Conservation (phyloP, 2,888 invertebrate species). For the Marasmarcha lunaedactyla region DNA sequence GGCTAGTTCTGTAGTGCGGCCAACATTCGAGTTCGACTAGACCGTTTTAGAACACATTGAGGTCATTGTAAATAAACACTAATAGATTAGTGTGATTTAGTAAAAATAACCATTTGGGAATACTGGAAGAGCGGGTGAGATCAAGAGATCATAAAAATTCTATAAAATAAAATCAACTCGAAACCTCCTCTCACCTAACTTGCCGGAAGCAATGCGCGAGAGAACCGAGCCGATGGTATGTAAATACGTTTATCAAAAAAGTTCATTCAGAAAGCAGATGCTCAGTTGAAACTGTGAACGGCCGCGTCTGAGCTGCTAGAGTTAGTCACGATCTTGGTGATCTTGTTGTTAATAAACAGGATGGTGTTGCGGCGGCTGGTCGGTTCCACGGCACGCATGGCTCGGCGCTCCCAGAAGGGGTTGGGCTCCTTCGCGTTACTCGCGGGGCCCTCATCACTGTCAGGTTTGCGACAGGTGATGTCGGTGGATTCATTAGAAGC, state of each 20-base stretch:
- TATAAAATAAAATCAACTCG: constrained; percentile 32
- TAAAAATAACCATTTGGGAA: too few relatives aligned
- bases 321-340: constrained; percentile 21
- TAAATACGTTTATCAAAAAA: too few relatives aligned
- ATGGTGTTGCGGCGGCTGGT: constrained; percentile 61
- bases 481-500: too few relatives aligned
- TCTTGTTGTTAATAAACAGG: constrained; percentile 61
- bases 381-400: constrained; percentile 50
- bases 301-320: constrained; percentile 20
- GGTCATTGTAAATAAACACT: too few relatives aligned
- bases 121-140: constrained; percentile 23
- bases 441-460: constrained; percentile 34
- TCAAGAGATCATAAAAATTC: constrained; percentile 50
- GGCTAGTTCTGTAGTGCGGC: too few relatives aligned
- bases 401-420: constrained; percentile 59
- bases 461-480: constrained; percentile 19
- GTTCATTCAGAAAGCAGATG: too few relatives aligned
- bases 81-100: too few relatives aligned
- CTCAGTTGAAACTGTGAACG: too few relatives aligned
- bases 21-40: too few relatives aligned
- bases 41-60: too few relatives aligned
- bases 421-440: constrained; percentile 57
- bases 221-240: constrained; percentile 8
- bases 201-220: constrained; percentile 55
- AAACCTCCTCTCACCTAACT: constrained; percentile 42